Percentiles rank a stretch among this genome's conserved stretches.
Conservation (phyloP, 1,140 invertebrate species). For the Zophobas morio region DNA sequence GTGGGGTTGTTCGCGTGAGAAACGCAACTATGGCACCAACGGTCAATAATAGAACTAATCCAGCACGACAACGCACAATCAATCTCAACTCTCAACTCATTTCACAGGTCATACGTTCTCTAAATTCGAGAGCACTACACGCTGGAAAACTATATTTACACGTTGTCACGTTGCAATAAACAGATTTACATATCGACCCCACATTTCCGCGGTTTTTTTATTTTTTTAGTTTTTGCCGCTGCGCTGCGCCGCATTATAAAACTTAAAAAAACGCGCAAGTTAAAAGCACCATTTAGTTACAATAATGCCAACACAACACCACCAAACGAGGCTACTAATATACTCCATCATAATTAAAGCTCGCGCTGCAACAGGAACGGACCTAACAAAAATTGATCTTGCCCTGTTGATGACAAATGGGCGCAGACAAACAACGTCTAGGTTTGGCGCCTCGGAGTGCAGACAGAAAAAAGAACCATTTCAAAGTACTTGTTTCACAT, state of each 20-base stretch:
- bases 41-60: constrained; percentile 58
- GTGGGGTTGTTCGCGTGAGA: constrained; percentile 53
- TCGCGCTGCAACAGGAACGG: neutral
- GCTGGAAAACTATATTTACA: constrained; percentile 39
- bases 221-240: neutral
- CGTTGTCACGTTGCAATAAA: constrained; percentile 30
- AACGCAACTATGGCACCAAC: constrained; percentile 52
- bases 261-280: constrained; percentile 20
- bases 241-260: neutral
- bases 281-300: constrained; percentile 10
- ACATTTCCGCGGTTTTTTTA: constrained; percentile 4
- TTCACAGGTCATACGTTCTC: constrained; percentile 44
- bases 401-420: too few species aligned
- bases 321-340: neutral
- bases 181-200: constrained; percentile 27
- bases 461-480: too few species aligned
- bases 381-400: neutral
- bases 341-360: neutral
- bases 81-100: constrained; percentile 51
- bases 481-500: too few species aligned
- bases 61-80: constrained; percentile 57
- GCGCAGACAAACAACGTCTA: too few species aligned
- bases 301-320: neutral
- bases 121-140: constrained; percentile 31
- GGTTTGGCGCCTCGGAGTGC: too few species aligned